phyloP scores from a whole-genome alignment of 2,888 invertebrate species.

The Ochropleura plecta region DNA sequence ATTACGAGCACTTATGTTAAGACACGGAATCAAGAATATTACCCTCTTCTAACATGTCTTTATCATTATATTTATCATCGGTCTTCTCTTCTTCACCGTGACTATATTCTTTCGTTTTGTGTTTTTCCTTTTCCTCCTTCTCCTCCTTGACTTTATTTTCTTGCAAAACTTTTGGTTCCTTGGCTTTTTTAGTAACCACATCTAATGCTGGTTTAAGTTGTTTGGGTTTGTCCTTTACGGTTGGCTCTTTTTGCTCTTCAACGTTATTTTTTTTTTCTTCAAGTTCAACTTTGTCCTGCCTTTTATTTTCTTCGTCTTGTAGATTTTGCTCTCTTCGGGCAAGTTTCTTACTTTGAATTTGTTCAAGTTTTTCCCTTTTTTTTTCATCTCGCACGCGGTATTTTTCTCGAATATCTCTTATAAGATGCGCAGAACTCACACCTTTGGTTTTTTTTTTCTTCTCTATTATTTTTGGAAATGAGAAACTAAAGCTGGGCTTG shows the following conservation, averaged over 20 bases:
- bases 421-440: constrained; percentile 77
- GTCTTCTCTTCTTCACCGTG: background rate
- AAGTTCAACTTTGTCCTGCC: background rate
- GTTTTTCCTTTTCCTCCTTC: background rate
- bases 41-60: too few species aligned
- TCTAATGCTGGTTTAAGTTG: background rate
- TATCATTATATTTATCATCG: too few species aligned
- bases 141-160: background rate
- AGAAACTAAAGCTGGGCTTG: constrained; percentile 66
- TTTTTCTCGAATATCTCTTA: constrained; percentile 73
- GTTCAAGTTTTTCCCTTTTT: constrained; percentile 26
- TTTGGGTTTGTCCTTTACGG: background rate
- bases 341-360: constrained; percentile 29
- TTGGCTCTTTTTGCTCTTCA: background rate
- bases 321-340: constrained; percentile 50
- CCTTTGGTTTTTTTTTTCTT: constrained; percentile 42
- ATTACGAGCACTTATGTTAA: background rate
- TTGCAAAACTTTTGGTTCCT: background rate
- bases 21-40: background rate
- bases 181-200: background rate
- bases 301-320: constrained; percentile 27
- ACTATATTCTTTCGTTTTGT: background rate
- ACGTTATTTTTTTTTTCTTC: background rate
- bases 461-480: constrained; percentile 70
- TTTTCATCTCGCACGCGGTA: constrained; percentile 14